phyloP scores from a whole-genome alignment of 2,888 invertebrate genomes.

The Autographa pulchrina region DNA sequence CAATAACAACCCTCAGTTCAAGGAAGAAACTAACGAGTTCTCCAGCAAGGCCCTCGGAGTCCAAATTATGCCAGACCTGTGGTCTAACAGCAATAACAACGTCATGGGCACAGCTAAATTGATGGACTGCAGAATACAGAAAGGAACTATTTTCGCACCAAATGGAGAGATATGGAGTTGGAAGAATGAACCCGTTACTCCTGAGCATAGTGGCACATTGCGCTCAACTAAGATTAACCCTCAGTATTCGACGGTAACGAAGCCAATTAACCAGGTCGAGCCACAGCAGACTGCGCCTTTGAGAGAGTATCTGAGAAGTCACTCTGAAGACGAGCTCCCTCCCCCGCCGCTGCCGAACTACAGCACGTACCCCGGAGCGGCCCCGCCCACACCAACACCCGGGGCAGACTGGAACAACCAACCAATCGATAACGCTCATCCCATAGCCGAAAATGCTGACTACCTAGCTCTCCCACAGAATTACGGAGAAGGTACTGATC shows the following conservation, averaged over 20 bases:
- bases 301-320: slow-evolving; percentile 78
- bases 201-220: slow-evolving; percentile 83
- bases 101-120: slow-evolving; percentile 81
- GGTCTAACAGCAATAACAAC: slow-evolving; percentile 82
- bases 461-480: slow-evolving; percentile 65
- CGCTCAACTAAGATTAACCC: slow-evolving; percentile 86
- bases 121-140: slow-evolving; percentile 82
- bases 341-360: slow-evolving; percentile 85
- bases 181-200: slow-evolving; percentile 86
- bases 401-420: slow-evolving; percentile 72
- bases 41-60: slow-evolving; percentile 83
- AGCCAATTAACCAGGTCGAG: slow-evolving; percentile 83
- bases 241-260: slow-evolving; percentile 83
- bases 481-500: slow-evolving; percentile 75
- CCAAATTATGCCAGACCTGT: slow-evolving; percentile 83
- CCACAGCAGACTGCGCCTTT: slow-evolving; percentile 85
- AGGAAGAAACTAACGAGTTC: slow-evolving; percentile 88
- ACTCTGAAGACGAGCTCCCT: slow-evolving; percentile 80
- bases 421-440: slow-evolving; percentile 65
- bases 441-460: slow-evolving; percentile 65
- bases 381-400: slow-evolving; percentile 61
- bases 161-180: slow-evolving; percentile 89
- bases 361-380: slow-evolving; percentile 82
- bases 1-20: slow-evolving; percentile 87
- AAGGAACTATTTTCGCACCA: slow-evolving; percentile 87